Base-by-base conservation (phyloP, 2,113 vertebrate species). In the Holacanthus passer region DNA sequence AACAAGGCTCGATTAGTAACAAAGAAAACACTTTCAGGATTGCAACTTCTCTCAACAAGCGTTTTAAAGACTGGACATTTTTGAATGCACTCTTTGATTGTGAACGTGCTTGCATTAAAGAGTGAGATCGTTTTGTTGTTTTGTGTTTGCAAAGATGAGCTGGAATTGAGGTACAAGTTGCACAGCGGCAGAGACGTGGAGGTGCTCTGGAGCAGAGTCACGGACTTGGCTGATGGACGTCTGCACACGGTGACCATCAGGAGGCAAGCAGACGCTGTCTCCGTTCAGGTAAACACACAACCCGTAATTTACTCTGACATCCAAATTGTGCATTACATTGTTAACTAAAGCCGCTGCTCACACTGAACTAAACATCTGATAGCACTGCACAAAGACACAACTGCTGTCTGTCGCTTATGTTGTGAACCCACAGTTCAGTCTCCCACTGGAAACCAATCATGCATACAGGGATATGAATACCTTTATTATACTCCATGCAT, bases 151-250 rank as follows among this genome's bases (percentile, higher is more conserved):
- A 37, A 78, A 95, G 95, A 89, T 27, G 90, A 93, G 82, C 81
- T 95, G 87, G 94, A 95, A 24, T 55, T 95, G 74, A 83, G 81
- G 85, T 95, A 95, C 88, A 94, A 91, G 80, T 52, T 94, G 69
- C 86, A 94, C 80, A 88, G 87, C 73, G 47, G 80, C 88, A 78
- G 88, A 83, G 90, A 94, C 0, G 87, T 67, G 1, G 94, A 94
- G 52, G 85, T 90, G 32, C 63, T 94, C 43, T 41, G 59, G 67
- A 91, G 93, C 66, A 81, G 56, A 32, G 73, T 68, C 7, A 76
- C 52, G 7, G 90, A 89, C 67, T 24, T 94, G 79, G 93, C 94
- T 48, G 93, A 94, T 14, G 94, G 95, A 68, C 84, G n/a, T 16
- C 90, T 94, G 41, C 95, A 95, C 91, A 75, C 79, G 0, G 89